Percentiles rank a stretch among this genome's conserved stretches.
These are phyloP conservation scores for Anguilla pacifica DNA, from an alignment of 2,797 vertebrate genomes.

Conservation along the genomic window DNA sequence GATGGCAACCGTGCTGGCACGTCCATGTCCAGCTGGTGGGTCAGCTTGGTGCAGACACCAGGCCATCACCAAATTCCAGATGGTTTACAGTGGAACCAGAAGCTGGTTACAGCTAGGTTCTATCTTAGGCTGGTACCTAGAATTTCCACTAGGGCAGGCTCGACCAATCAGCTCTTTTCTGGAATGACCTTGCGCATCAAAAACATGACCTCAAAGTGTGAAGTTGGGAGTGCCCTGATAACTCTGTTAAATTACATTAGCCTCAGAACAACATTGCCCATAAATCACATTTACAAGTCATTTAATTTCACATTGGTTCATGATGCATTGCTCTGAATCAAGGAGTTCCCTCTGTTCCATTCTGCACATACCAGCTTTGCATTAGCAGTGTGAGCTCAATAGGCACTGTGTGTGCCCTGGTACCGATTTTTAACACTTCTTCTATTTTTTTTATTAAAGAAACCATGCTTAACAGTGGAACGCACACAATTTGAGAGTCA, in stretches of 20 bases:
- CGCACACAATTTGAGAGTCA: not conserved
- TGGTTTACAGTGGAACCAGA: no score
- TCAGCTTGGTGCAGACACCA: no score
- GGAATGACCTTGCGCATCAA: not conserved
- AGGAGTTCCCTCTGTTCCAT: not conserved
- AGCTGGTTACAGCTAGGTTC: no score
- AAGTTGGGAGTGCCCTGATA: not conserved
- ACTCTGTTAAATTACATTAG: not conserved
- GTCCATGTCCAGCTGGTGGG: no score
- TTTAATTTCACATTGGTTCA: conserved; percentile 12
- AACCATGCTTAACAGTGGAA: not conserved
- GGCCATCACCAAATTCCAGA: no score
- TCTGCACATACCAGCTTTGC: not conserved
- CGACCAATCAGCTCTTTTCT: not conserved
- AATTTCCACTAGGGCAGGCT: not conserved
- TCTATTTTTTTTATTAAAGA: not conserved
- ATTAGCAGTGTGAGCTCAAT: not conserved
- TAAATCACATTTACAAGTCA: not conserved
- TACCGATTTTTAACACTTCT: conserved; percentile 7
- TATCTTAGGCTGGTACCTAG: no score
- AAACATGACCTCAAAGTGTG: not conserved
- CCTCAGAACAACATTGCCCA: not conserved
- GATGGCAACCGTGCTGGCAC: no score
- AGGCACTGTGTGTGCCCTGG: not conserved
- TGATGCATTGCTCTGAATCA: not conserved